Conservation (phyloP, 2,113 vertebrate genomes). For the Hyla sarda region DNA sequence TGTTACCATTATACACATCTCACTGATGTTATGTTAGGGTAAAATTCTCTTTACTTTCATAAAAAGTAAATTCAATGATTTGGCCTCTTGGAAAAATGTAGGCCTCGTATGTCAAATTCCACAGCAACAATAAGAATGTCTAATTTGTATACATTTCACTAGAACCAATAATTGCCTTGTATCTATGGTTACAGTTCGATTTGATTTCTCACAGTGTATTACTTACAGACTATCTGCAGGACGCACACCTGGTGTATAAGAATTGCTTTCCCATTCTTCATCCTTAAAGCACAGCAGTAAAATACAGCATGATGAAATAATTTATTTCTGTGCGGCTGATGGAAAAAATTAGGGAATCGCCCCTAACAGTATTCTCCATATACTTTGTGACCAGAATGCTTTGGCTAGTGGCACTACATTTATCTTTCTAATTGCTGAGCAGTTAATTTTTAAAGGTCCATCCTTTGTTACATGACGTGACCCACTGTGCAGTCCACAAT, state of each 20-base stretch:
- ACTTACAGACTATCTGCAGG: background rate
- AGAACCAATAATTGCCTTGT: constrained; percentile 1
- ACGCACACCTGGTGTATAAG: background rate
- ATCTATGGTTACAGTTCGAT: constrained; percentile 2
- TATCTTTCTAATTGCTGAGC: too few relatives aligned
- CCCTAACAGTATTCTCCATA: background rate
- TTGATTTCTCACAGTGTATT: background rate
- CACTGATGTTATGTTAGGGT: background rate
- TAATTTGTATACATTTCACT: background rate
- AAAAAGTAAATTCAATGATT: background rate
- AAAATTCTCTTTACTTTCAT: background rate
- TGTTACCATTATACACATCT: background rate
- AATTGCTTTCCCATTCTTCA: background rate
- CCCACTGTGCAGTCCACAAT: too few relatives aligned
- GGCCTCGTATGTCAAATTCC: background rate
- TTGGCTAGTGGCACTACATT: background rate
- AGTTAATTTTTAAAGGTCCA: too few relatives aligned
- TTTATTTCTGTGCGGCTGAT: background rate
- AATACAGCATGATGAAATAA: background rate
- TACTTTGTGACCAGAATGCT: background rate
- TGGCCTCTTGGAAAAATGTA: background rate
- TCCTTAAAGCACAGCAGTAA: background rate
- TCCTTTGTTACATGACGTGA: too few relatives aligned
- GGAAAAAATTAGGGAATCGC: background rate
- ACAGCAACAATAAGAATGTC: background rate